Evolutionary conservation across 2,797 vertebrate genomes (phyloP).

Genomic region (Manis javanica): DNA sequence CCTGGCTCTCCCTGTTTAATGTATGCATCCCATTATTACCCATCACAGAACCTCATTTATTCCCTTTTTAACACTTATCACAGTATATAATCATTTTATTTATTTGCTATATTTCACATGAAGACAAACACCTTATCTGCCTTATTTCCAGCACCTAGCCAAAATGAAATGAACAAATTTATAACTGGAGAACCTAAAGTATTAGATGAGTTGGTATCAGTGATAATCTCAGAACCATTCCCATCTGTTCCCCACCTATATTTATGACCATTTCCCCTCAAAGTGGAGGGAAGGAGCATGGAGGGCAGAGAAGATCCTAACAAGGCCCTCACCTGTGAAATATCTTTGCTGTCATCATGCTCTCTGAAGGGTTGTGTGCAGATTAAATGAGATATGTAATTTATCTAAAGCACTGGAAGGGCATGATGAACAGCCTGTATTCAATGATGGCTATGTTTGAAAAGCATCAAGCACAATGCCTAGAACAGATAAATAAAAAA

Average conservation of each 20-base stretch:
- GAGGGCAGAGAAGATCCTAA: not conserved
- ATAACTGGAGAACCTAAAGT: slow-evolving; percentile 25
- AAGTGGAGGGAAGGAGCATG: not conserved
- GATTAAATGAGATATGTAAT: not conserved
- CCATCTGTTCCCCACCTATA: not conserved
- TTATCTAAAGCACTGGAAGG: not conserved
- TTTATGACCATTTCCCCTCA: slow-evolving; percentile 24
- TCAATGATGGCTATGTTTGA: not conserved
- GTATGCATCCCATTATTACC: not conserved
- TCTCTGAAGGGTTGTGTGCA: not conserved
- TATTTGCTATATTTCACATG: not conserved
- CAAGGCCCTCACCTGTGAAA: slow-evolving; percentile 22
- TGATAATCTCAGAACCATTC: not conserved
- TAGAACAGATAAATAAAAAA: not conserved
- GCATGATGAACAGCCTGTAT: not conserved
- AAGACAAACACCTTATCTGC: not conserved
- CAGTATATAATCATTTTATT: not conserved
- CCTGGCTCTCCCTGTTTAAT: not conserved
- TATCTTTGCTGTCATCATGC: not conserved
- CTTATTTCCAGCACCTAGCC: slow-evolving; percentile 29
- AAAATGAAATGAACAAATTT: slow-evolving; percentile 43
- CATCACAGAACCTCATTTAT: not conserved
- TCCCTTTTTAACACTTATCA: slow-evolving; percentile 11
- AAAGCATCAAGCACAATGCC: slow-evolving; percentile 38
- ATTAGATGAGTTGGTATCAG: not conserved